phyloP scores from a whole-genome alignment of 2,113 vertebrate species.

The Galbula dea region DNA sequence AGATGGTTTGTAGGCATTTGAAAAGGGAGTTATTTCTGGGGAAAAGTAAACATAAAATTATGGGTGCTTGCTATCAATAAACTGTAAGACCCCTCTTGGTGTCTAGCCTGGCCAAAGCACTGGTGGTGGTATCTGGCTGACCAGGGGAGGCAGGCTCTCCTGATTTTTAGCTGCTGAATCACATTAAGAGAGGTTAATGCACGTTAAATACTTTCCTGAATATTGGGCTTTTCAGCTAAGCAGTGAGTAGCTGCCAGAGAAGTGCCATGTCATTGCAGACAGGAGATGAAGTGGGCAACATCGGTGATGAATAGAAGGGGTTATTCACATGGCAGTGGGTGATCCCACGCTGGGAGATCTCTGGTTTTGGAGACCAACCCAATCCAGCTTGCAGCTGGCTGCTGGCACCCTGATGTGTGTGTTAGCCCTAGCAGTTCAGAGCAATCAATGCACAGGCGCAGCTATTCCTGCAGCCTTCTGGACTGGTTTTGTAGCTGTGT shows the following conservation, averaged over 20 bases:
- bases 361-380: background rate
- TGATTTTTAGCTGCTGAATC: conserved; percentile 27
- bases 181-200: conserved; percentile 35
- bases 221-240: conserved; percentile 17
- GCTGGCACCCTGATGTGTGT: background rate
- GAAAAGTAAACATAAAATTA: background rate
- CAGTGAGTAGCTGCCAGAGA: conserved; percentile 20
- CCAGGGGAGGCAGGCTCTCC: background rate
- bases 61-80: background rate
- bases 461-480: background rate
- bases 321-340: background rate
- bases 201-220: conserved; percentile 32
- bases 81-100: background rate
- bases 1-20: no score
- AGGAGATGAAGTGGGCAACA: background rate
- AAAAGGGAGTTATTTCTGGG: background rate
- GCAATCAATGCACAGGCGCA: background rate
- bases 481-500: accelerated
- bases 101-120: background rate
- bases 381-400: background rate
- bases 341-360: background rate
- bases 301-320: background rate
- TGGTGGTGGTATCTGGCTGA: background rate
- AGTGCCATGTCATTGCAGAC: conserved; percentile 40
- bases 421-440: background rate